A percentile compares a stretch with the other conserved stretches of the same genome.
These are phyloP conservation scores for Alaudala cheleensis DNA, from an alignment of 2,113 vertebrate genomes.

Conservation along the genomic window DNA sequence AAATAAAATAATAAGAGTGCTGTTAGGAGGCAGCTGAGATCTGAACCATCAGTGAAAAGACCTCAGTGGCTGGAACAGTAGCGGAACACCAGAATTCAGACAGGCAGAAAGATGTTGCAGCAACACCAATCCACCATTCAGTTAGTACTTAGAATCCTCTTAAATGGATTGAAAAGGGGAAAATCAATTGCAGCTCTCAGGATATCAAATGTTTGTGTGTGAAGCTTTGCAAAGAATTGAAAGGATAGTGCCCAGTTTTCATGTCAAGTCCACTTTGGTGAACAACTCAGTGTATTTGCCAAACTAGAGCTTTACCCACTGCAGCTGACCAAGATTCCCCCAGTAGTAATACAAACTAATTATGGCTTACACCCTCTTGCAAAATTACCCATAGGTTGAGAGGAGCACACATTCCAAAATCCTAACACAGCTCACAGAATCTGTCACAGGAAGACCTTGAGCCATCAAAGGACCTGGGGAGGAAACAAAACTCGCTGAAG, in stretches of 20 bases:
- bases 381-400: background rate
- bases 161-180: background rate
- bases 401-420: background rate
- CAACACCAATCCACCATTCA: background rate
- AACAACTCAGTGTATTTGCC: background rate
- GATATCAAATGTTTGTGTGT: background rate
- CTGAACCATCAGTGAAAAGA: background rate
- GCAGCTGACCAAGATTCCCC: background rate
- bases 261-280: background rate
- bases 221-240: background rate
- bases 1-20: background rate
- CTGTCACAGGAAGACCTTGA: background rate
- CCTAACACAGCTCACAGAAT: background rate
- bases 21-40: background rate
- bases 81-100: background rate
- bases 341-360: background rate
- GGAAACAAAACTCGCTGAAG: slow-evolving; percentile 34
- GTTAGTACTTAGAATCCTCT: background rate
- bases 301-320: background rate
- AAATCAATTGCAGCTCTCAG: background rate
- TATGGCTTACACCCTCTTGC: background rate
- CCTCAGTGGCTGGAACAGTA: background rate
- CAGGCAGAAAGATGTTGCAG: background rate
- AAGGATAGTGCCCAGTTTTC: background rate
- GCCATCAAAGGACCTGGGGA: background rate